phyloP scores from a whole-genome alignment of 2,113 vertebrate genomes.

The Eulemur macaco region DNA sequence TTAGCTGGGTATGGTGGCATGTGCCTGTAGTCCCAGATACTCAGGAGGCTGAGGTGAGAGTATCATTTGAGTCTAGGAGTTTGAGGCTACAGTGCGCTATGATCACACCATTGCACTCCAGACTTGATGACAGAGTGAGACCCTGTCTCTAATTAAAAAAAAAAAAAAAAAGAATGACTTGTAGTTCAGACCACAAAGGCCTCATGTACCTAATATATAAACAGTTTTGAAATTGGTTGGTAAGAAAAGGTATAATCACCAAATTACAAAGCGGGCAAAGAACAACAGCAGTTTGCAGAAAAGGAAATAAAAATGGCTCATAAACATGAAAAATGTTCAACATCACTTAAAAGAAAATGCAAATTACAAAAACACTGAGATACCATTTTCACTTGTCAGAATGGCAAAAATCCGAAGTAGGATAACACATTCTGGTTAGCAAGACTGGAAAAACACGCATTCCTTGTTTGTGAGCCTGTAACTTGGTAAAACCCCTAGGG shows the following conservation, averaged over 20 bases:
- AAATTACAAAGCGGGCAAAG: not conserved
- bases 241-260: not conserved
- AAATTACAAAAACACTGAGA: not conserved
- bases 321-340: slow-evolving; percentile 11
- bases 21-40: too few relatives aligned
- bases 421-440: not conserved
- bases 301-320: not conserved
- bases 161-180: not conserved
- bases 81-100: too few relatives aligned
- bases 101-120: too few relatives aligned
- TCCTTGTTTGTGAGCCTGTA: not conserved
- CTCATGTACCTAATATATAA: not conserved
- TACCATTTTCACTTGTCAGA: not conserved
- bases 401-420: not conserved
- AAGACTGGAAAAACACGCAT: not conserved
- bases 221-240: not conserved
- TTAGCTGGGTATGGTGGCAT: too few relatives aligned
- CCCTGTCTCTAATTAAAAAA: too few relatives aligned
- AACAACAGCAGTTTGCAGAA: not conserved
- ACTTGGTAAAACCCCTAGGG: not conserved
- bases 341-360: not conserved
- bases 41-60: too few relatives aligned
- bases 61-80: too few relatives aligned
- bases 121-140: too few relatives aligned
- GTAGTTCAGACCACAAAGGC: not conserved